Base-by-base conservation (phyloP, 2,888 invertebrate genomes). In the Molorchus minor region DNA sequence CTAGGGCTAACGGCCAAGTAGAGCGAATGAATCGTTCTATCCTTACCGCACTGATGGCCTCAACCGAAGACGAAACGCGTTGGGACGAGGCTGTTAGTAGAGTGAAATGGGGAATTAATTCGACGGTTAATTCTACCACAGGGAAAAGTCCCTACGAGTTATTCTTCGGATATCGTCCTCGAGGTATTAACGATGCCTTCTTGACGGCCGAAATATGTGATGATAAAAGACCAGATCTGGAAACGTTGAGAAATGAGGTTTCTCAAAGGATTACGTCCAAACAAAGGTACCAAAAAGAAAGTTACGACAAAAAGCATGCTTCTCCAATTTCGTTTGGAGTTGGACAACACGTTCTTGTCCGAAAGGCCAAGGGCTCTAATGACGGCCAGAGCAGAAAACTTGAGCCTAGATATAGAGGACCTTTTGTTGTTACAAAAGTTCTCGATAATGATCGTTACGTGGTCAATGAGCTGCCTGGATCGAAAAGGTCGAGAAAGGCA, bases 371-470 rank as follows among this genome's bases (percentile, higher is more conserved):
- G 7, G 3, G 3, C 7, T 33, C 5, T 3, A 33, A 33, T 33
- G 33, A 33, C n/a, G n/a, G n/a, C n/a, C n/a, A 10, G 12, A 33
- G 33, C 12, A 33, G 33, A 10, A 33, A 33, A 33, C 12, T 33
- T 3, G 7, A n/a, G n/a, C 33, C 7, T 17, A 12, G 10, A 17
- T 20, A 19, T 29, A 41, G 53, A 25, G 30, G 36, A 17, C 35
- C 35, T 47, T 35, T 12, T 36, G 40, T 17, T 20, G 16, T 12
- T 41, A 36, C 41, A 53, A 53, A 40, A 4, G 13, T 13, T 38
- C 17, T 29, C 3, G 33, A 33, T 12, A 33, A 33, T n/a, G 33
- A 33, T 33, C 7, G 33, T 3, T 33, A n/a, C 10, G 33, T 10
- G 12, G 5, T 33, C 10, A 33, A 33, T 3, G 33, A 33, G 10